Conservation (phyloP, 1,140 invertebrate genomes). For the Drosophila equinoxialis region DNA sequence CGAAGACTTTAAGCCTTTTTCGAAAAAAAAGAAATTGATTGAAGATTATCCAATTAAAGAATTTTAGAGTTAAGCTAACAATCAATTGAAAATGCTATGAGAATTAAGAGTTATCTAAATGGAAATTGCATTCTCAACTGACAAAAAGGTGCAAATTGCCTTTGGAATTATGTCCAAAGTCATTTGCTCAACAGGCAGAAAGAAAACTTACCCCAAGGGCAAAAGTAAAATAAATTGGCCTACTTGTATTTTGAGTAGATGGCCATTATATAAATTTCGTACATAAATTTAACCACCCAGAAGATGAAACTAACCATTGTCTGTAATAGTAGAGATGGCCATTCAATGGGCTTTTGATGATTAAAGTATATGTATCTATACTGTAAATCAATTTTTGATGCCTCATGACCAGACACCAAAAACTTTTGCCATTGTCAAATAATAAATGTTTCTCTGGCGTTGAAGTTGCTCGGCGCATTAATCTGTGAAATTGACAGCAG, state of each 20-base stretch:
- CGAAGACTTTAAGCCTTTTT: too few relatives aligned
- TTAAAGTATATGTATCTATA: background rate
- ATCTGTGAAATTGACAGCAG: slow-evolving; percentile 10
- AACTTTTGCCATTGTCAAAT: slow-evolving; percentile 14
- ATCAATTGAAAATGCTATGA: too few relatives aligned
- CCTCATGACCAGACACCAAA: slow-evolving; percentile 12
- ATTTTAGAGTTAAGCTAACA: background rate
- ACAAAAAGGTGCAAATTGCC: slow-evolving; percentile 10
- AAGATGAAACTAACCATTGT: background rate
- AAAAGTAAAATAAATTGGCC: slow-evolving; percentile 6
- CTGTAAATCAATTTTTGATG: slow-evolving; percentile 14
- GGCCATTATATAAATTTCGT: slow-evolving; percentile 6
- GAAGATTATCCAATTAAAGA: too few relatives aligned
- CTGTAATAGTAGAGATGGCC: too few relatives aligned
- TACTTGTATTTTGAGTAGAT: slow-evolving; percentile 12
- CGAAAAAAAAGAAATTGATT: too few relatives aligned
- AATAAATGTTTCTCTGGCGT: slow-evolving; percentile 10
- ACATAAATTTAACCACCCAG: slow-evolving; percentile 3
- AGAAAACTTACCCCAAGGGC: slow-evolving; percentile 5
- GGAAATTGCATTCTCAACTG: slow-evolving; percentile 1
- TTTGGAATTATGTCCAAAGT: slow-evolving; percentile 1
- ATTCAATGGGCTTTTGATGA: too few relatives aligned
- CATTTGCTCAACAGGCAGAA: background rate
- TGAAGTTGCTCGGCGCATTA: slow-evolving; percentile 10
- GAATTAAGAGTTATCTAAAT: background rate